Percentiles rank a stretch among this genome's conserved stretches.
These are phyloP conservation scores for Colletes gigas DNA, from an alignment of 1,140 invertebrate genomes.

Conservation along the genomic window DNA sequence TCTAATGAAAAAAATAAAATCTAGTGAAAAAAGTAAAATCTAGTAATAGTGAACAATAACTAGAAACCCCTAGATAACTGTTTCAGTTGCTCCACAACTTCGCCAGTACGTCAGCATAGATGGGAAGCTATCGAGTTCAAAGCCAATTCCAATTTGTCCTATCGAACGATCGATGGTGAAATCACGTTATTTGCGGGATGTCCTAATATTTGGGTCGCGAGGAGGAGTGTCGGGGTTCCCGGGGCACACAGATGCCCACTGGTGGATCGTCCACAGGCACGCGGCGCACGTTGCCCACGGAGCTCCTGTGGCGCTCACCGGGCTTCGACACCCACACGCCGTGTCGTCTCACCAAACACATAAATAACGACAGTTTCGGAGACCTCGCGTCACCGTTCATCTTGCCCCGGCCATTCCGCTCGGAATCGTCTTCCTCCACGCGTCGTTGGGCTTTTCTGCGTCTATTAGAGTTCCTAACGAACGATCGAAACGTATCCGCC, in stretches of 20 bases:
- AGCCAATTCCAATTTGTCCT: no score
- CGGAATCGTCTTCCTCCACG: conserved; percentile 14
- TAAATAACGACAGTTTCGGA: conserved; percentile 71
- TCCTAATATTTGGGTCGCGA: no score
- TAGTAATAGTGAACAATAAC: no score
- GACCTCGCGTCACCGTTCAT: conserved; percentile 50
- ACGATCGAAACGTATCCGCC: not conserved
- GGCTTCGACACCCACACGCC: conserved; percentile 80
- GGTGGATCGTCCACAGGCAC: conserved; percentile 40
- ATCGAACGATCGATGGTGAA: no score
- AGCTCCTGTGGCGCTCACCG: conserved; percentile 76
- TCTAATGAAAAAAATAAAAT: no score
- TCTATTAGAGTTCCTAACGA: not conserved
- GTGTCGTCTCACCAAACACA: conserved; percentile 77
- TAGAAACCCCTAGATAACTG: no score
- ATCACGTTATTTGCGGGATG: no score
- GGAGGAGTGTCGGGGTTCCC: not conserved
- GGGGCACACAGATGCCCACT: conserved; percentile 11
- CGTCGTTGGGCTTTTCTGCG: conserved; percentile 23
- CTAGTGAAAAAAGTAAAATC: no score
- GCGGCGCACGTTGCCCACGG: conserved; percentile 60
- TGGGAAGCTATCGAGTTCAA: no score
- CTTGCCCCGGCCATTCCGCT: conserved; percentile 17
- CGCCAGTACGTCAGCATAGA: no score
- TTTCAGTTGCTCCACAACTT: no score